A percentile compares a stretch with the other conserved stretches of the same genome.
These are phyloP conservation scores for Tethya wilhelma DNA, from an alignment of 37 sponge, comb jelly and placozoan species.

Conservation along the genomic window DNA sequence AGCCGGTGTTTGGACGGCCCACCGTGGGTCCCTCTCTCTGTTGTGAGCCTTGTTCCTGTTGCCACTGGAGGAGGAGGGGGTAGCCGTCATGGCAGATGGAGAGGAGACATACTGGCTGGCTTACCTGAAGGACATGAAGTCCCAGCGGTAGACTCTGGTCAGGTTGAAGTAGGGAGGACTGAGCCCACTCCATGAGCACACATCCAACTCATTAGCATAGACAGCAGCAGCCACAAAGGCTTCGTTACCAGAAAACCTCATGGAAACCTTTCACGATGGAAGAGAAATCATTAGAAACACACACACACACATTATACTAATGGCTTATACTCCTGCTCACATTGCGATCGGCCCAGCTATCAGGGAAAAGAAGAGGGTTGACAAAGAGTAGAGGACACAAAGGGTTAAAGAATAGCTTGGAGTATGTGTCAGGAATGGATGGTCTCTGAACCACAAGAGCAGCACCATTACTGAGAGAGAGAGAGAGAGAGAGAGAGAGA, in stretches of 20 bases:
- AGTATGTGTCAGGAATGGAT: constrained; percentile 1
- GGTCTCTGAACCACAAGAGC: constrained; percentile 44
- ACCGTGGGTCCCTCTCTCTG: constrained; percentile 1
- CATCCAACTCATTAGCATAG: constrained; percentile 14
- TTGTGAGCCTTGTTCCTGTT: constrained; percentile 28
- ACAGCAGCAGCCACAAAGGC: constrained; percentile 53
- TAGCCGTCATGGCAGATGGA: not conserved
- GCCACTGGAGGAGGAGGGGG: not conserved
- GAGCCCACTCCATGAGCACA: constrained; percentile 36
- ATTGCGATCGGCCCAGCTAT: constrained; percentile 37
- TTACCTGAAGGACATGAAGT: constrained; percentile 25
- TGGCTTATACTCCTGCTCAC: constrained; percentile 25
- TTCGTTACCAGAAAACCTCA: constrained; percentile 17
- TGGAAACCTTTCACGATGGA: constrained; percentile 23
- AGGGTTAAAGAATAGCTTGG: constrained; percentile 54
- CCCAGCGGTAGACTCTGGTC: constrained; percentile 16
- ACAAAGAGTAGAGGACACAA: constrained; percentile 60
- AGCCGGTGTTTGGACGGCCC: constrained; percentile 30
- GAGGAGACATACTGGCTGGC: not conserved
- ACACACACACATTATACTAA: not conserved
- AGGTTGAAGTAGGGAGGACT: constrained; percentile 23
- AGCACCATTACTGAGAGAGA: constrained; percentile 70
- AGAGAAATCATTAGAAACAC: not conserved
- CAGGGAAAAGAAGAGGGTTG: constrained; percentile 29
- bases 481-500: constrained; percentile 50